phyloP scores from a whole-genome alignment of 2,113 vertebrate genomes.

The Coturnix japonica region DNA sequence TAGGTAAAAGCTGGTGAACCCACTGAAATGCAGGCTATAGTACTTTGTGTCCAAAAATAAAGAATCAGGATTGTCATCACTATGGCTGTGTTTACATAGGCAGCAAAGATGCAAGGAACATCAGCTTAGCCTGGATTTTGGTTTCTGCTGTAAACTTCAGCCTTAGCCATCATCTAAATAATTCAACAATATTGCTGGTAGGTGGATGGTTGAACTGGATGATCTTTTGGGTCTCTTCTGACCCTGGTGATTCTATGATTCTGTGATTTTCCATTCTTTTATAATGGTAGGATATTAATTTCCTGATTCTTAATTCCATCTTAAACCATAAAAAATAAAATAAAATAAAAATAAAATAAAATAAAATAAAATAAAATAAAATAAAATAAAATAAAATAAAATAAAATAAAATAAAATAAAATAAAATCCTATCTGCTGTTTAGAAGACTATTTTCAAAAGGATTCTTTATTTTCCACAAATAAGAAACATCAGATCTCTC shows the following conservation, averaged over 20 bases:
- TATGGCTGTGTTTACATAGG: background rate
- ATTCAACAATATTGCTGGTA: background rate
- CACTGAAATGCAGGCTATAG: background rate
- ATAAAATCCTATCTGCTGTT: background rate
- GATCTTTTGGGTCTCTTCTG: no score
- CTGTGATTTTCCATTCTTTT: slow-evolving; percentile 6
- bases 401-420: no score
- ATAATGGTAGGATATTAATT: slow-evolving; percentile 43
- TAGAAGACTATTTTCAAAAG: background rate
- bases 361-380: no score
- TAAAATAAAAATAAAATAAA: no score
- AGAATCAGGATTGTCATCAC: background rate
- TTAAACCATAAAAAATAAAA: slow-evolving; percentile 11
- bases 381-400: background rate
- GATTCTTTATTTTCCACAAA: background rate
- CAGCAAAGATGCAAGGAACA: background rate
- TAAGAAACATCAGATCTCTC: background rate
- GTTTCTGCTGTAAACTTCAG: background rate
- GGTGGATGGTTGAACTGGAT: no score
- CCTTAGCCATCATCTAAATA: background rate
- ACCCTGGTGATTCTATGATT: no score
- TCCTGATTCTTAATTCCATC: slow-evolving; percentile 17
- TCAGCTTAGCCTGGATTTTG: background rate
- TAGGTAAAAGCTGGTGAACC: slow-evolving; percentile 16
- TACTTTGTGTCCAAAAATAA: background rate